Base-by-base conservation (phyloP, 2,797 vertebrate species). In the Paratrypauchen microcephalus region DNA sequence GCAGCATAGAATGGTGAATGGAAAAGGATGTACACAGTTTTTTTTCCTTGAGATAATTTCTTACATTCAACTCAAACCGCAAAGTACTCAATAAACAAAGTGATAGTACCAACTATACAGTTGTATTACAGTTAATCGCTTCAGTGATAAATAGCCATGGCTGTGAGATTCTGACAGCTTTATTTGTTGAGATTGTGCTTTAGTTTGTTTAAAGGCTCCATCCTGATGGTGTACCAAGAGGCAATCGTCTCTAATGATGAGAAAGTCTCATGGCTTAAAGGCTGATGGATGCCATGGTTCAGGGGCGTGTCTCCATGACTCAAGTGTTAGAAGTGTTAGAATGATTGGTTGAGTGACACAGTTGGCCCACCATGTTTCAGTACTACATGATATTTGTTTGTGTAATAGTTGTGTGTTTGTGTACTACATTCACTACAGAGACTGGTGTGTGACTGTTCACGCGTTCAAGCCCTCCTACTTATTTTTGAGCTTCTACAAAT, bases 211-310 rank as follows among this genome's bases (percentile, higher is more conserved):
- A 61, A 76, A 72, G 65, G 54, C 45, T 67, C 74, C 69, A 66
- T 79, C 68, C 83, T 81, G 70, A 65, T 58, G 50, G 76, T 24
- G 52, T 66, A 59, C 73, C 56, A 28, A 7, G 60, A 69, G 70
- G 71, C 76, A 52, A 75, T 74, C 71, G 18, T 41, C 9, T 68
- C 69, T 75, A 82, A 87, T 75, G 61, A 75, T 76, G 65, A 80
- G 63, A 80, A 39, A 56, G 55, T 70, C 61, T 52, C 59, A 69
- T 11, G 67, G 70, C 79, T 80, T 66, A 57, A 61, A 72, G 71
- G 62, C 59, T 62, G 64, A 81, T 71, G 73, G 70, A 75, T 75
- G 68, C 26, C 5, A 50, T 19, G n/a, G 54, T 77, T 56, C 66
- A 41, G 57, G 65, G 74, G 63, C 62, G 56, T 24, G 2, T 60